Conservation (phyloP, 2,888 invertebrate species). For the Coelinius sp. region DNA sequence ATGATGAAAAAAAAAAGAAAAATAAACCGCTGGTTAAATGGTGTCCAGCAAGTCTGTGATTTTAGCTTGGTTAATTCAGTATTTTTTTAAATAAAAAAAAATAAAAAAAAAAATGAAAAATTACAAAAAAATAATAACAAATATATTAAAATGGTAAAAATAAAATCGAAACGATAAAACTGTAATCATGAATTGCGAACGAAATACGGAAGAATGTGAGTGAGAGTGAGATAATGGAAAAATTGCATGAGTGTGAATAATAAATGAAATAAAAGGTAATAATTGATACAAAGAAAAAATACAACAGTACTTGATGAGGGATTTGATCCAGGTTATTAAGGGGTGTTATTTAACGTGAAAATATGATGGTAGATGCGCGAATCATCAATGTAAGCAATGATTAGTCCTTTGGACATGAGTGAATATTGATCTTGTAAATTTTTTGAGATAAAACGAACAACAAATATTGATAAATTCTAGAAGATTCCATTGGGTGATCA, state of each 20-base stretch:
- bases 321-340: constrained; percentile 25
- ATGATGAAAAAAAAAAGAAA: constrained; percentile 26
- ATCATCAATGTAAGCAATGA: constrained; percentile 17
- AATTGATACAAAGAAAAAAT: constrained; percentile 12
- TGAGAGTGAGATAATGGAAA: constrained; percentile 22
- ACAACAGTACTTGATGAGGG: constrained; percentile 28
- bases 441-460: too few relatives aligned
- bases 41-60: constrained; percentile 69
- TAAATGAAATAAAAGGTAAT: background rate
- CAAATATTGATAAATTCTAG: too few relatives aligned
- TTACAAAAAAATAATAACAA: constrained; percentile 18
- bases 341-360: constrained; percentile 39
- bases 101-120: constrained; percentile 56
- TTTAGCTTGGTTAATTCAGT: constrained; percentile 72
- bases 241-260: constrained; percentile 14
- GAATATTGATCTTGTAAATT: constrained; percentile 9
- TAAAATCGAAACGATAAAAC: constrained; percentile 44
- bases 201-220: constrained; percentile 41
- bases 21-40: constrained; percentile 42
- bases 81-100: constrained; percentile 69
- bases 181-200: constrained; percentile 56
- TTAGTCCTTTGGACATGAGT: constrained; percentile 1
- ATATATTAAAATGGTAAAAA: constrained; percentile 30
- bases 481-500: too few relatives aligned
- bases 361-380: constrained; percentile 26